phyloP scores from a whole-genome alignment of 2,888 invertebrate species.

The Drosophila birchii region DNA sequence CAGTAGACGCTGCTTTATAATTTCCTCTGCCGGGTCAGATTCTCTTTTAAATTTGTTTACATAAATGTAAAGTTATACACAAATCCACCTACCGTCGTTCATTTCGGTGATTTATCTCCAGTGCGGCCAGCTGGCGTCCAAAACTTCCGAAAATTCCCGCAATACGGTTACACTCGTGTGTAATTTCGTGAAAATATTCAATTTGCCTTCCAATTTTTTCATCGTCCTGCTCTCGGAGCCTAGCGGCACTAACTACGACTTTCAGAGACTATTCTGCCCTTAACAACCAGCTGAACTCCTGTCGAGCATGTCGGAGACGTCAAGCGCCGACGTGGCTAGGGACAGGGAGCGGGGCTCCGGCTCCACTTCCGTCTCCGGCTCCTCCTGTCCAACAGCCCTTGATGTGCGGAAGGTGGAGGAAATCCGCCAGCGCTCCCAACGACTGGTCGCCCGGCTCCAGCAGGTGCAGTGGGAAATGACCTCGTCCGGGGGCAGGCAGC shows the following conservation, averaged over 20 bases:
- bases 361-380: slow-evolving; percentile 6
- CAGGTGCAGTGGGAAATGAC: slow-evolving; percentile 51
- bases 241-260: not conserved
- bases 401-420: slow-evolving; percentile 36
- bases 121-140: slow-evolving; percentile 4
- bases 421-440: slow-evolving; percentile 59
- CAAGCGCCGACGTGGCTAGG: slow-evolving; percentile 40
- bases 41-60: not conserved
- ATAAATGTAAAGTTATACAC: slow-evolving; percentile 13
- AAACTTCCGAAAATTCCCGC: slow-evolving; percentile 5
- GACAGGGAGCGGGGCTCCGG: slow-evolving; percentile 39
- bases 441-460: slow-evolving; percentile 53
- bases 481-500: slow-evolving; percentile 1
- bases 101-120: slow-evolving; percentile 24
- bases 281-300: not conserved
- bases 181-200: slow-evolving; percentile 24
- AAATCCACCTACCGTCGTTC: slow-evolving; percentile 49
- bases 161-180: slow-evolving; percentile 5
- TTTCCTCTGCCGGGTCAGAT: slow-evolving; percentile 90
- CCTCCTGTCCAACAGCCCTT: slow-evolving; percentile 18
- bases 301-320: slow-evolving; percentile 61
- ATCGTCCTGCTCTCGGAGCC: not conserved
- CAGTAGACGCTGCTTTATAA: slow-evolving; percentile 94
- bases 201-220: slow-evolving; percentile 8
- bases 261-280: not conserved